A percentile compares a stretch with the other conserved stretches of the same genome.
Evolutionary conservation across 2,113 vertebrate species (phyloP).

Genomic region (Percina caprodes): DNA sequence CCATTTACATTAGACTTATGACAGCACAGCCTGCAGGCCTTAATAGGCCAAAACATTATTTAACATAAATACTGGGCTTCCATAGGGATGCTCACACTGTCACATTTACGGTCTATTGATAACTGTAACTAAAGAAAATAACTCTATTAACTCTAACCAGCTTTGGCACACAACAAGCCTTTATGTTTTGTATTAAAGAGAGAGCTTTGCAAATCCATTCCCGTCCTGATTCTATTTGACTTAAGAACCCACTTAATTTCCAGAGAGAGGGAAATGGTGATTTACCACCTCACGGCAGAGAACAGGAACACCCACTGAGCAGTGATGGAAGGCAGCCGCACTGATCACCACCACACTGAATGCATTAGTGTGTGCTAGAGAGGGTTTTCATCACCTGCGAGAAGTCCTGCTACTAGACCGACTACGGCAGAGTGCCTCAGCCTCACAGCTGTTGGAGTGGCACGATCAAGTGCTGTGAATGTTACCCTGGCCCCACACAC

Average conservation of each 20-base stretch:
- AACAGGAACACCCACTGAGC: conserved; percentile 28
- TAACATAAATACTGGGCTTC: background rate
- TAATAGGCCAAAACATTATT: background rate
- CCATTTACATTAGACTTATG: background rate
- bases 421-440: background rate
- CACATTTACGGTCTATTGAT: too few species aligned
- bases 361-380: conserved; percentile 16
- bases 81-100: background rate
- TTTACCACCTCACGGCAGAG: conserved; percentile 6
- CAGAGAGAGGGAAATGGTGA: background rate
- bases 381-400: conserved; percentile 13
- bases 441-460: background rate
- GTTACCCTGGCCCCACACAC: background rate
- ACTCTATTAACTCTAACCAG: background rate
- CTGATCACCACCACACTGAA: conserved; percentile 17
- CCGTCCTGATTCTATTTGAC: conserved; percentile 6
- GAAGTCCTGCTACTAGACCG: conserved; percentile 3
- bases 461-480: background rate
- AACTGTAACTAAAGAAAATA: background rate
- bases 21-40: background rate
- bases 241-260: conserved; percentile 7
- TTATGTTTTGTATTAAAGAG: background rate
- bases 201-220: background rate
- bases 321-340: conserved; percentile 11
- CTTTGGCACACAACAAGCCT: background rate